These are phyloP conservation scores for Ceyx cyanopectus DNA, from an alignment of 2,113 vertebrate genomes.

Conservation along the genomic window DNA sequence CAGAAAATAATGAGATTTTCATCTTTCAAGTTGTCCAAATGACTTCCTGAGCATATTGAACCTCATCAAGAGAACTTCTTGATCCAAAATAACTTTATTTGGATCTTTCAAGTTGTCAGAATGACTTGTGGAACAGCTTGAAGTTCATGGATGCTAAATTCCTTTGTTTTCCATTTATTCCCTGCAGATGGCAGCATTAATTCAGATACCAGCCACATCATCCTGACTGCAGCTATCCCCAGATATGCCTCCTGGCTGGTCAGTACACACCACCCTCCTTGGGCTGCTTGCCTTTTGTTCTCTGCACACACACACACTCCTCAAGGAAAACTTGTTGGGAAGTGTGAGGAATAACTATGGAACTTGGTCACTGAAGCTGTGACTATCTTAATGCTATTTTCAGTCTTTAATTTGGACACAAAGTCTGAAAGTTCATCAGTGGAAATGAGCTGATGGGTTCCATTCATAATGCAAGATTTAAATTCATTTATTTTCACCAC, in stretches of 20 bases:
- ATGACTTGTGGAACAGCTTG: neutral
- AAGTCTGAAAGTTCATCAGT: neutral
- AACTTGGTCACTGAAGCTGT: neutral
- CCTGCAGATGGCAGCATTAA: constrained; percentile 90
- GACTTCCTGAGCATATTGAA: no score
- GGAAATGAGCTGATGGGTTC: neutral
- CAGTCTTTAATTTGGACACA: neutral
- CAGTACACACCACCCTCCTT: constrained; percentile 4
- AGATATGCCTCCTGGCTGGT: constrained; percentile 92
- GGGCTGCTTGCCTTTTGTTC: neutral
- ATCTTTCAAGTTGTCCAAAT: neutral
- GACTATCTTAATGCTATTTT: rapidly evolving
- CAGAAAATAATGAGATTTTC: neutral
- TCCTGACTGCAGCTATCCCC: constrained; percentile 88
- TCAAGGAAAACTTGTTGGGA: neutral
- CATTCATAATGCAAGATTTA: neutral
- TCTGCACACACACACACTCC: neutral
- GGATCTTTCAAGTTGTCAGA: neutral
- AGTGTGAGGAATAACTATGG: neutral
- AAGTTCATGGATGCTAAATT: rapidly evolving
- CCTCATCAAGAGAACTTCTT: rapidly evolving
- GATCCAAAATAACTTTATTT: neutral
- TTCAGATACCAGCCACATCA: constrained; percentile 85
- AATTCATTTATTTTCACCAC: neutral
- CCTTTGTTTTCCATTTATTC: constrained; percentile 2